Conservation (phyloP, 2,113 vertebrate species). For the Trachemys scripta region DNA sequence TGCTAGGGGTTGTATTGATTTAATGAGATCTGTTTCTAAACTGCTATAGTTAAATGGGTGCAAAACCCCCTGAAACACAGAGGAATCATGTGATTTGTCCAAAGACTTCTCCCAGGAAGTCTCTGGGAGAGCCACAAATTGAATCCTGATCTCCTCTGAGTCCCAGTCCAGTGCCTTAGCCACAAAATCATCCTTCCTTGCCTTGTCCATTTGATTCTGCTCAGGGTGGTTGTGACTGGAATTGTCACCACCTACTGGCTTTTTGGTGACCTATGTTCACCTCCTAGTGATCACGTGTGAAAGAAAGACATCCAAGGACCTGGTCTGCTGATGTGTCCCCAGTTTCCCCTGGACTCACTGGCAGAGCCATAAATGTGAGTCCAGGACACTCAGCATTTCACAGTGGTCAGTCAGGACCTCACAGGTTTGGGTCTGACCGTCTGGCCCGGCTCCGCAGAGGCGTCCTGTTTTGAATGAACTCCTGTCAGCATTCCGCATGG, state of each 20-base stretch:
- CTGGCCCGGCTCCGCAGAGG: neutral
- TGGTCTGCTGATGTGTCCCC: neutral
- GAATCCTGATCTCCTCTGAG: neutral
- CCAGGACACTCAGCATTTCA: neutral
- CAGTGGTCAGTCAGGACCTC: neutral
- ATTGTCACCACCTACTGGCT: neutral
- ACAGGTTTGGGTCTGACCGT: neutral
- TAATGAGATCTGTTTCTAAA: conserved; percentile 46
- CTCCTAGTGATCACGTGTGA: neutral
- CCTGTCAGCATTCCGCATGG: neutral
- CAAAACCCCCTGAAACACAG: conserved; percentile 34
- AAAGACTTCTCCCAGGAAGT: conserved; percentile 14
- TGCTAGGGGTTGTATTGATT: conserved; percentile 53
- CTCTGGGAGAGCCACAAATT: neutral
- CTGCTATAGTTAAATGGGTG: conserved; percentile 55
- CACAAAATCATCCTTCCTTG: neutral
- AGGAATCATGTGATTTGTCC: conserved; percentile 72
- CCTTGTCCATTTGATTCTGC: neutral
- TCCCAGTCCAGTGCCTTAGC: neutral
- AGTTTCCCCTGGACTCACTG: neutral
- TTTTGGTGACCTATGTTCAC: neutral
- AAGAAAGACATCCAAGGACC: neutral
- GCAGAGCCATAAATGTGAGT: neutral
- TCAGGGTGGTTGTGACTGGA: conserved; percentile 17
- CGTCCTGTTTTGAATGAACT: neutral